phyloP scores from a whole-genome alignment of 92 coral and sea anemone genomes.

The Parazoanthus darwini region DNA sequence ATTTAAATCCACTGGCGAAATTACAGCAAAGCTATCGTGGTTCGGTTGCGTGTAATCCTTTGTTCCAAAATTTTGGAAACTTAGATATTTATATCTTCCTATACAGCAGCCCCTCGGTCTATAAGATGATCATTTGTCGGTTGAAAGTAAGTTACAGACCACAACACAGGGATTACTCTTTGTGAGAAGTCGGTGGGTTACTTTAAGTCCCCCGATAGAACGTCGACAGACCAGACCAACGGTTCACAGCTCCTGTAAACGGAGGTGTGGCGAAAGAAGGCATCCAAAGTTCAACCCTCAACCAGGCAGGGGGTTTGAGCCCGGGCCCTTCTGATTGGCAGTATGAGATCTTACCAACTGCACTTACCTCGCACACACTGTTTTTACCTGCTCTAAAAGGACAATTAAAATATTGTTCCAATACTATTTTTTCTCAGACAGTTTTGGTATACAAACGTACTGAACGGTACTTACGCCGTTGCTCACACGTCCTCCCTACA shows the following conservation, averaged over 20 bases:
- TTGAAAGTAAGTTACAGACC: no score
- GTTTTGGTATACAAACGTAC: background rate
- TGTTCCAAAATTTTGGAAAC: no score
- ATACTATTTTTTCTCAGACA: background rate
- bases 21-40: no score
- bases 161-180: no score
- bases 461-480: constrained; percentile 14
- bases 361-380: background rate
- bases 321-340: constrained; percentile 10
- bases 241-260: background rate
- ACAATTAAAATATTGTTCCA: background rate
- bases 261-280: background rate
- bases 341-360: background rate
- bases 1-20: no score
- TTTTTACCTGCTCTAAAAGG: constrained; percentile 2
- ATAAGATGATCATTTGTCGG: no score
- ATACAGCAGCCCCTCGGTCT: no score
- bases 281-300: background rate
- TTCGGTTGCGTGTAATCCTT: no score
- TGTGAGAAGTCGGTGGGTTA: no score
- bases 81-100: no score
- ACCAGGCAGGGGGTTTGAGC: constrained; percentile 16
- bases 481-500: background rate
- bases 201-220: background rate
- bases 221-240: constrained; percentile 4